phyloP scores from a whole-genome alignment of 2,888 invertebrate species.

The Xestobium rufovillosum region DNA sequence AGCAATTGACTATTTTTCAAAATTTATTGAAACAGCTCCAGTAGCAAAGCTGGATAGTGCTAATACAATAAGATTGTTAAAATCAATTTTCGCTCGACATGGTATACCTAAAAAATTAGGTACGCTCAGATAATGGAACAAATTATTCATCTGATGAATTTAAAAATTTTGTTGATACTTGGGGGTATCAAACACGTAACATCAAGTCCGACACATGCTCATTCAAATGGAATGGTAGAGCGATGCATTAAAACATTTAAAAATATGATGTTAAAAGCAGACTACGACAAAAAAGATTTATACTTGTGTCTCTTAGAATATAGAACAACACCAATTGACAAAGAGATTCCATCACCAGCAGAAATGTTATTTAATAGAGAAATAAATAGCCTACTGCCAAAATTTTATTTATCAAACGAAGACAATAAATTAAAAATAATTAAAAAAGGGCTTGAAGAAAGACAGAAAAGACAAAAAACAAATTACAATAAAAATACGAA shows the following conservation, averaged over 20 bases:
- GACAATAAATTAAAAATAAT: background rate
- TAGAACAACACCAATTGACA: conserved; percentile 5
- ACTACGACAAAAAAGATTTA: conserved; percentile 1
- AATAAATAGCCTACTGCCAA: conserved; percentile 2
- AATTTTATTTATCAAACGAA: background rate
- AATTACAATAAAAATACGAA: conserved; percentile 1
- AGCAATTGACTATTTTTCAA: background rate
- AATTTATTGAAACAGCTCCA: conserved; percentile 2
- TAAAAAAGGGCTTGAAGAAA: background rate
- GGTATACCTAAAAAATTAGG: conserved; percentile 11
- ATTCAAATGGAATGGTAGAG: conserved; percentile 8
- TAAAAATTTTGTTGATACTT: conserved; percentile 3
- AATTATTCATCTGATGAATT: conserved; percentile 4
- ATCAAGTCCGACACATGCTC: conserved; percentile 4
- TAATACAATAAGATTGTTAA: background rate
- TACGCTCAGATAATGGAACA: conserved; percentile 8
- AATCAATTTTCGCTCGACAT: conserved; percentile 9
- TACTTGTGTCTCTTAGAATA: conserved; percentile 4
- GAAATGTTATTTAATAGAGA: conserved; percentile 6
- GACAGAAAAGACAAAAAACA: conserved; percentile 3
- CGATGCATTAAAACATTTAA: conserved; percentile 2
- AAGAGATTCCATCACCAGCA: background rate
- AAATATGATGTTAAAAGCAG: conserved; percentile 3
- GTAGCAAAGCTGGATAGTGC: background rate
- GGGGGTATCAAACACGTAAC: conserved; percentile 5